phyloP scores from a whole-genome alignment of 2,888 invertebrate species.

The Fissipunctia ypsillon region DNA sequence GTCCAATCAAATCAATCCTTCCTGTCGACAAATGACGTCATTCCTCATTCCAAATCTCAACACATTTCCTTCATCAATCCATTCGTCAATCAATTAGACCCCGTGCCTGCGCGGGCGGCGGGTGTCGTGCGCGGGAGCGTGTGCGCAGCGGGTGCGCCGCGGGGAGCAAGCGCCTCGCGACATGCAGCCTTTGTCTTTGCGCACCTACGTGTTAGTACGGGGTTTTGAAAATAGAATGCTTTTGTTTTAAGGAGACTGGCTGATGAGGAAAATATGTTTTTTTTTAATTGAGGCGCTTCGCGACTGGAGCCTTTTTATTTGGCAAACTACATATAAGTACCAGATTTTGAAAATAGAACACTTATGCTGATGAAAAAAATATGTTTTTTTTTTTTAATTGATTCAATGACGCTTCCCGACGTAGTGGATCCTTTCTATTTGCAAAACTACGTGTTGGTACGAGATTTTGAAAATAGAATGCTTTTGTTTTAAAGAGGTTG shows the following conservation, averaged over 20 bases:
- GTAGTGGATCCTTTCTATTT: neutral
- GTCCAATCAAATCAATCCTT: slow-evolving; percentile 1
- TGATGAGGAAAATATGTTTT: neutral
- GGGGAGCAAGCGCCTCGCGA: slow-evolving; percentile 57
- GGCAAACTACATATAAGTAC: slow-evolving; percentile 63
- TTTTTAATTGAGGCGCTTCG: too few relatives aligned
- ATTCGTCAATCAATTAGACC: slow-evolving; percentile 58
- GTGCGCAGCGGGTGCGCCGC: slow-evolving; percentile 62
- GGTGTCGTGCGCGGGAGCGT: slow-evolving; percentile 57
- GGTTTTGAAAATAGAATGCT: slow-evolving; percentile 33
- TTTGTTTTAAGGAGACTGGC: slow-evolving; percentile 31
- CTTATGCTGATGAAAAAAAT: slow-evolving; percentile 14
- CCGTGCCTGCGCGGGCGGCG: slow-evolving; percentile 31
- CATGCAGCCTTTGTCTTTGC: slow-evolving; percentile 67
- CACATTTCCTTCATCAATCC: slow-evolving; percentile 33
- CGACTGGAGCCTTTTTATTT: slow-evolving; percentile 65
- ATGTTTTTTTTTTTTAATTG: neutral
- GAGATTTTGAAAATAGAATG: slow-evolving; percentile 29
- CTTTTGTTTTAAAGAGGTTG: slow-evolving; percentile 16
- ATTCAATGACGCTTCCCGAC: neutral
- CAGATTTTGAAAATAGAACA: slow-evolving; percentile 31
- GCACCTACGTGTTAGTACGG: slow-evolving; percentile 63
- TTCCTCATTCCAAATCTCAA: slow-evolving; percentile 5
- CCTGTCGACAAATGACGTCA: neutral
- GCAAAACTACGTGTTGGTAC: slow-evolving; percentile 25